A percentile compares a stretch with the other conserved stretches of the same genome.
phyloP scores from a whole-genome alignment of 2,888 invertebrate species.

The Melinaea menophilus region DNA sequence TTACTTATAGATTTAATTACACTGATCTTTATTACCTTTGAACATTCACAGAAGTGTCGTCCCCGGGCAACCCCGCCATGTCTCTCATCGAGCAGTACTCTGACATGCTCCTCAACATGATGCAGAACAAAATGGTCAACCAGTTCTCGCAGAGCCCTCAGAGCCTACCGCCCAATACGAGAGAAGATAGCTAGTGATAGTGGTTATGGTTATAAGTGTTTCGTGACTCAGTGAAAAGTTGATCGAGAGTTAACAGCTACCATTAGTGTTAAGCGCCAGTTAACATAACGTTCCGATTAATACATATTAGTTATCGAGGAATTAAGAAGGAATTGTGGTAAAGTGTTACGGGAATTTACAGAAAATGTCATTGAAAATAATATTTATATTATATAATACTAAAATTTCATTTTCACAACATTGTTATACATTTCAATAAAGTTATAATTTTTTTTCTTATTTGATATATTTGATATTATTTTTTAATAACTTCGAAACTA shows the following conservation, averaged over 20 bases:
- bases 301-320: background rate
- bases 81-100: slow-evolving; percentile 81
- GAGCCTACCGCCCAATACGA: slow-evolving; percentile 55
- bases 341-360: background rate
- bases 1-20: background rate
- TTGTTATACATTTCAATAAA: too few relatives aligned
- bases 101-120: slow-evolving; percentile 78
- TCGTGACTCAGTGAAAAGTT: background rate
- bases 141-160: slow-evolving; percentile 62
- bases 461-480: too few relatives aligned
- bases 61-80: slow-evolving; percentile 59
- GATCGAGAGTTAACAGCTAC: background rate
- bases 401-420: background rate
- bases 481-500: too few relatives aligned
- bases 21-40: background rate
- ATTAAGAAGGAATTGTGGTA: background rate
- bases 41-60: slow-evolving; percentile 47
- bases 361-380: background rate
- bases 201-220: slow-evolving; percentile 15
- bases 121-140: slow-evolving; percentile 72
- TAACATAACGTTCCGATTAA: background rate
- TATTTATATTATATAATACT: slow-evolving; percentile 9
- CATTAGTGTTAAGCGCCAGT: slow-evolving; percentile 2
- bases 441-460: too few relatives aligned
- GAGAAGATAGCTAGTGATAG: slow-evolving; percentile 65